A percentile compares a stretch with the other conserved stretches of the same genome.
Evolutionary conservation across 2,113 vertebrate genomes (phyloP).

Genomic region (Pholis gunnellus): DNA sequence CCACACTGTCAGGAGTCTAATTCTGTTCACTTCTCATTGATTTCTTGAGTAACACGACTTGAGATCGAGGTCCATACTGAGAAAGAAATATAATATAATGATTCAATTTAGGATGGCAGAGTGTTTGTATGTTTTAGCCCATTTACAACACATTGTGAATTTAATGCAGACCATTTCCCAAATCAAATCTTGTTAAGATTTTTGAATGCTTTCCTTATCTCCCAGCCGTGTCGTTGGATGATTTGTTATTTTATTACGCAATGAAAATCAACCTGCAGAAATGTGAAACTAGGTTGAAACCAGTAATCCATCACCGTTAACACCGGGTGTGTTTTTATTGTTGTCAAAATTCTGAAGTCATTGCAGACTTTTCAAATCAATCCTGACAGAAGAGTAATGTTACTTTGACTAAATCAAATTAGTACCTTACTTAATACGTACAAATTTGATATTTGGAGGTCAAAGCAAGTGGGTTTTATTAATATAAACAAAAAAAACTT

Average conservation of each 20-base stretch:
- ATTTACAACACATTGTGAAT: background rate
- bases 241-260: background rate
- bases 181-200: background rate
- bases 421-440: background rate
- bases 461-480: no score
- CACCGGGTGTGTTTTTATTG: background rate
- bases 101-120: background rate
- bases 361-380: background rate
- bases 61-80: background rate
- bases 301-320: background rate
- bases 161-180: background rate
- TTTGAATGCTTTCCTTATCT: background rate
- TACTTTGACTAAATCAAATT: background rate
- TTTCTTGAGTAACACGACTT: constrained; percentile 3
- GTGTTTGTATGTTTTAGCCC: background rate
- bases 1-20: constrained; percentile 28
- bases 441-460: background rate
- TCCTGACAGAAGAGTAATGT: background rate
- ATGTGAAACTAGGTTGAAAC: background rate
- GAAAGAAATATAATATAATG: background rate
- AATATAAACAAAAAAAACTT: no score
- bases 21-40: constrained; percentile 27
- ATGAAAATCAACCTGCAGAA: background rate
- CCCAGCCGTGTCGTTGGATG: background rate
- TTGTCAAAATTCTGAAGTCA: background rate